These are phyloP conservation scores for Pedionomus torquatus DNA, from an alignment of 2,113 vertebrate species.

Conservation along the genomic window DNA sequence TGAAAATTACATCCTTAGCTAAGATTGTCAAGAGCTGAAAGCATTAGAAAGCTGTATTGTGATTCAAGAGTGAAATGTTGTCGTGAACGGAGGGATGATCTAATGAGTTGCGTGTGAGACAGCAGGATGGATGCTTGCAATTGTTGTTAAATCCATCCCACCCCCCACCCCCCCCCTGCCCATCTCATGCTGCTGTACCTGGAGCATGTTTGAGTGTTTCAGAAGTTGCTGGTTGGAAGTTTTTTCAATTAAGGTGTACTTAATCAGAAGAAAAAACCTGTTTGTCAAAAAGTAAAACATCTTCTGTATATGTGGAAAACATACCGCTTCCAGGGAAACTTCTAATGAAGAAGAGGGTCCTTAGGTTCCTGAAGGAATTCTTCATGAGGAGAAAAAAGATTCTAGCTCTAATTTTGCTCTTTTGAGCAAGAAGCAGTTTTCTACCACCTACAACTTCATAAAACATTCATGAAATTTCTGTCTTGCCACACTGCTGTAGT, in stretches of 20 bases:
- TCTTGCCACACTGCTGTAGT: not conserved
- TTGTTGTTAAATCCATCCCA: not conserved
- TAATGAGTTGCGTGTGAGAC: not conserved
- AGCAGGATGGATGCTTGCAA: not conserved
- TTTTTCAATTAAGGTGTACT: not conserved
- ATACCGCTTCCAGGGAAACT: not conserved
- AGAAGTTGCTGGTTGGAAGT: not conserved
- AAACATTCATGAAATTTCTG: not conserved
- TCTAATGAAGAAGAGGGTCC: not conserved
- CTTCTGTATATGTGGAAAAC: accelerated
- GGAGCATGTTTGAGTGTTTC: not conserved
- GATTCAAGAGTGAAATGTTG: not conserved
- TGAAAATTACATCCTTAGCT: not conserved
- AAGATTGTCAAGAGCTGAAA: not conserved
- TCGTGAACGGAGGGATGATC: not conserved
- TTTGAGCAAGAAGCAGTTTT: conserved; percentile 6
- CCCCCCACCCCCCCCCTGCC: accelerated
- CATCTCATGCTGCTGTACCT: not conserved
- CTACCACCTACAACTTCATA: conserved; percentile 1
- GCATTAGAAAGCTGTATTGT: not conserved
- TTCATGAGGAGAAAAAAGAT: not conserved
- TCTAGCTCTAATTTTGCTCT: not conserved
- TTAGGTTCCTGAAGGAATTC: not conserved
- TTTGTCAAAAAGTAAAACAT: not conserved
- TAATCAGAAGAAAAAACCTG: not conserved